Conservation (phyloP, 2,888 invertebrate species). For the Dinocampus coccinellae region DNA sequence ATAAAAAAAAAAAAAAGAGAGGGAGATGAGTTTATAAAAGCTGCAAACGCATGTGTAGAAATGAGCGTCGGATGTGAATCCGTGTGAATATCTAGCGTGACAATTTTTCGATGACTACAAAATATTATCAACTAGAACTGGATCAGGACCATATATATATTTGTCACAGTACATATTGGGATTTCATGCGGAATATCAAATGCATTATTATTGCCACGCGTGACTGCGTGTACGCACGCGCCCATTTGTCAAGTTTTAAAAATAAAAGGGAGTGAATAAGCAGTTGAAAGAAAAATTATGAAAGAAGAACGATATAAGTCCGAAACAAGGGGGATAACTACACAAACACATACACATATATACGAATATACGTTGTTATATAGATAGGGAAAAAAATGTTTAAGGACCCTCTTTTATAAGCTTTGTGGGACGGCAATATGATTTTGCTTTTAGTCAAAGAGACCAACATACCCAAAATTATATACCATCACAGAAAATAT, state of each 20-base stretch:
- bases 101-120: background rate
- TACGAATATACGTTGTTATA: too few relatives aligned
- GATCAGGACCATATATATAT: constrained; percentile 24
- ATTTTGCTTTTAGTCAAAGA: constrained; percentile 44
- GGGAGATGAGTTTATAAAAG: background rate
- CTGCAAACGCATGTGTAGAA: background rate
- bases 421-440: constrained; percentile 47
- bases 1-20: background rate
- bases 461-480: constrained; percentile 56
- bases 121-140: background rate
- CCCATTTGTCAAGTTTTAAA: background rate
- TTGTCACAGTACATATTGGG: constrained; percentile 26
- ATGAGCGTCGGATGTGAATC: background rate
- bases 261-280: constrained; percentile 20
- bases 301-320: background rate
- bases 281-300: constrained; percentile 7
- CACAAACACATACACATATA: too few relatives aligned
- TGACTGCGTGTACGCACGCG: constrained; percentile 14
- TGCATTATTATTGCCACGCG: constrained; percentile 46
- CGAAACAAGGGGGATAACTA: constrained; percentile 18
- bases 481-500: constrained; percentile 51
- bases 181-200: constrained; percentile 37
- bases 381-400: constrained; percentile 13
- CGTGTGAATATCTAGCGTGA: background rate
- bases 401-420: constrained; percentile 37